Evolutionary conservation across 2,888 invertebrate genomes (phyloP), one percentile per base, ranked within the genome.

Genomic region (Temnothorax rugatulus): DNA sequence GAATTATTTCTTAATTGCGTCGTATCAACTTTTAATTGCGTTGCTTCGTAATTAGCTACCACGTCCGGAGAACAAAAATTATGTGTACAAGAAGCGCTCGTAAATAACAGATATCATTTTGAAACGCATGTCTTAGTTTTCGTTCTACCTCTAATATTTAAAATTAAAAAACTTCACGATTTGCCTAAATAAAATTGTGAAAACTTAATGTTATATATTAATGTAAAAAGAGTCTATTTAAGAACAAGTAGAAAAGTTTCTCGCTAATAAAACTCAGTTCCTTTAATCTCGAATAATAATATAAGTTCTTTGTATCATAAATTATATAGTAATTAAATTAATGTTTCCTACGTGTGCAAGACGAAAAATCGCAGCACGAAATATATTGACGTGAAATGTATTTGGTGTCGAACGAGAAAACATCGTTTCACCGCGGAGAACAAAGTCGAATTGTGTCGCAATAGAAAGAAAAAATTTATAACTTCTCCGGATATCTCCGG

Each of bases 381-480:
- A 29, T 44, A 44, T 4, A 15, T 61, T 38, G 54, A 79, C 21
- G 41, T 69, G 29, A 57, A 57, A 76, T 54, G 5, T 15, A 21
- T 34, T 75, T 18, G 25, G 4, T 8, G 9, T 77, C 57, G 34
- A 41, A 52, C 38, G 9, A 44, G 18, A 69, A 57, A 69, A 69
- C 34, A 29, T 68, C 13, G n/a, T 69, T 69, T 29, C 44, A 7
- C 11, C 44, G 29, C 44, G 11, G 11, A 34, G 71, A 79, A 79
- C 77, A 69, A 69, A 79, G 71, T 77, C 44, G 57, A 13, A 69
- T 57, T 69, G 77, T 68, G 68, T 44, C 21, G 29, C 44, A 41
- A 69, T 15, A 54, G 29, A 66, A 71, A 73, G 74, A 13, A 77
- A 73, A 41, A 83, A 88, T 84, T 89, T 90, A 89, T 87, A 86